Conservation (phyloP, 2,888 invertebrate species). For the Onthophagus sagittarius region DNA sequence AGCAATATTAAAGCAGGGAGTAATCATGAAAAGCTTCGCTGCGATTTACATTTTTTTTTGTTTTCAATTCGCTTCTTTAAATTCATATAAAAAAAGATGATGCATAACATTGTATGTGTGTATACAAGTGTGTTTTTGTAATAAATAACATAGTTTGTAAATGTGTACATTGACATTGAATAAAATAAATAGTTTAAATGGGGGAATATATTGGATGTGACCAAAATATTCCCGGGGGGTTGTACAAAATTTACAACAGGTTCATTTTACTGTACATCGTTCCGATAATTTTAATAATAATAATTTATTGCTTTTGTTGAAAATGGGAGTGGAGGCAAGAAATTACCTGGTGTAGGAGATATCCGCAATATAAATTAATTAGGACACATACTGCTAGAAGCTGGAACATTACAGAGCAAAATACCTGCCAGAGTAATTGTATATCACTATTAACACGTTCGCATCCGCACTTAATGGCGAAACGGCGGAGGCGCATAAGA, state of each 20-base stretch:
- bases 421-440: constrained; percentile 17
- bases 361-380: constrained; percentile 6
- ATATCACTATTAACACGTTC: constrained; percentile 20
- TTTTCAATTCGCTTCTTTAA: not conserved
- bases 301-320: not conserved
- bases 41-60: not conserved
- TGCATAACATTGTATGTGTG: not conserved
- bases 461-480: constrained; percentile 17
- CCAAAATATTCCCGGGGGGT: not conserved
- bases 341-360: not conserved
- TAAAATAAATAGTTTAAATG: not conserved
- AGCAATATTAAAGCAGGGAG: constrained; percentile 26
- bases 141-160: not conserved
- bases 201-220: not conserved
- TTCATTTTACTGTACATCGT: not conserved
- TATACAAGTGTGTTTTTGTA: not conserved
- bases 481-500: constrained; percentile 19
- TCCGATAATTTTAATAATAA: not conserved
- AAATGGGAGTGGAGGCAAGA: not conserved
- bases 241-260: not conserved
- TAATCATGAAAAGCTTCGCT: no score
- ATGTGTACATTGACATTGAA: not conserved
- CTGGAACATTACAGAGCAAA: constrained; percentile 8
- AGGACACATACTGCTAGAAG: not conserved
- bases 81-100: not conserved